A percentile compares a stretch with the other conserved stretches of the same genome.
These are phyloP conservation scores for Tethea ocularis DNA, from an alignment of 2,888 invertebrate genomes.

Conservation along the genomic window DNA sequence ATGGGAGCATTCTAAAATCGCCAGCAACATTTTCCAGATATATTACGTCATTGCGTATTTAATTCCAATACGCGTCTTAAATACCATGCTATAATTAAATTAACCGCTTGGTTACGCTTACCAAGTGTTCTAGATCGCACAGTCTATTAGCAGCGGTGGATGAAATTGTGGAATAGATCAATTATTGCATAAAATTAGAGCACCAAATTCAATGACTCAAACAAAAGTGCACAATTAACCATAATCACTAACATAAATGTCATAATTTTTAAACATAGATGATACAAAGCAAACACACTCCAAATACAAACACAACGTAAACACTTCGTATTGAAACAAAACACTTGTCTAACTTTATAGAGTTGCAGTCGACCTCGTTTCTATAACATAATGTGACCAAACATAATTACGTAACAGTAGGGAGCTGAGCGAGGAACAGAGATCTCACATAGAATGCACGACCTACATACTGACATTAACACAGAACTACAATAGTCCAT, in stretches of 20 bases:
- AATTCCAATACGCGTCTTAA: not conserved
- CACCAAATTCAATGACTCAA: not conserved
- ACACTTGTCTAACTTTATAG: conserved; percentile 33
- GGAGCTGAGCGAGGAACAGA: conserved; percentile 40
- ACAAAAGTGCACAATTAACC: not conserved
- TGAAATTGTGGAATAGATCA: not conserved
- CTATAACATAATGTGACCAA: conserved; percentile 41
- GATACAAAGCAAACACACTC: not conserved
- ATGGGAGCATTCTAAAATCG: not conserved
- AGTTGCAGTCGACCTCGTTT: conserved; percentile 41
- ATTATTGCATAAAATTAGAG: not conserved
- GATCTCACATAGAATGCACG: conserved; percentile 44
- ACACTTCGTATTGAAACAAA: conserved; percentile 13
- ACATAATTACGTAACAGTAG: conserved; percentile 57
- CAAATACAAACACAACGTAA: conserved; percentile 1
- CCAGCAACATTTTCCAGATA: not conserved
- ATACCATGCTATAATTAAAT: conserved; percentile 9
- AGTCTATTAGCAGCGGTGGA: not conserved
- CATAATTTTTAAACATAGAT: not conserved
- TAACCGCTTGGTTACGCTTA: conserved; percentile 2
- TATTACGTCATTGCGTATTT: not conserved
- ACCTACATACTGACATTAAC: conserved; percentile 51
- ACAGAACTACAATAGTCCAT: conserved; percentile 60
- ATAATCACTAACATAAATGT: not conserved
- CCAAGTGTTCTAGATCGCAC: conserved; percentile 4